These are phyloP conservation scores for Saccostrea echinata DNA, from an alignment of 1,140 invertebrate species.

Conservation along the genomic window DNA sequence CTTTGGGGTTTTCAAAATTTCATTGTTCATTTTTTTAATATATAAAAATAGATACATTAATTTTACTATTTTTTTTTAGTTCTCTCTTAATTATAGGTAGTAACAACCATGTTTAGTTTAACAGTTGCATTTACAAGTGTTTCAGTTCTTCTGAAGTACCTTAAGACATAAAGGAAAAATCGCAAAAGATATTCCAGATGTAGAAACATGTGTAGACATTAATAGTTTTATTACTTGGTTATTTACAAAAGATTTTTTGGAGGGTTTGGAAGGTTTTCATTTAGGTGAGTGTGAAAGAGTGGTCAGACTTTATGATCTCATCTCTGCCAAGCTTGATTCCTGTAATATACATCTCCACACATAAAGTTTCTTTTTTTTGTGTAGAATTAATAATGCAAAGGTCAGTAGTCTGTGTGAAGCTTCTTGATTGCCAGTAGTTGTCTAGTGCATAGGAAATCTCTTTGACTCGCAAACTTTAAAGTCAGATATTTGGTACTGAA, in stretches of 20 bases:
- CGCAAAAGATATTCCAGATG: constrained; percentile 4
- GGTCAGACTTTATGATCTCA: constrained; percentile 1
- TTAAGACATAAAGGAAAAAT: neutral
- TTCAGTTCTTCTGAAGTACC: constrained; percentile 1
- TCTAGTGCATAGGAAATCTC: no score
- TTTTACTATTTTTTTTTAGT: neutral
- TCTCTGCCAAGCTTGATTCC: neutral
- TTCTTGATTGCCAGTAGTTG: neutral
- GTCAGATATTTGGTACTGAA: no score
- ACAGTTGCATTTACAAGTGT: constrained; percentile 5
- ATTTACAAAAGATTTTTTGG: neutral
- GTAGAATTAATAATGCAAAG: neutral
- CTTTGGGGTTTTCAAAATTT: neutral
- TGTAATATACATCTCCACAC: neutral
- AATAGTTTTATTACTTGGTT: constrained; percentile 21
- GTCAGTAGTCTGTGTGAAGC: neutral
- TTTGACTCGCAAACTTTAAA: no score
- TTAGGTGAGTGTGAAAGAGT: neutral
- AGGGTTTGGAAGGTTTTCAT: no score
- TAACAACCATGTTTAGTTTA: neutral
- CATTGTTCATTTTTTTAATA: neutral
- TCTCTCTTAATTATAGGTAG: neutral
- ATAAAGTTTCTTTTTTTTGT: neutral
- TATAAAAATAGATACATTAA: no score
- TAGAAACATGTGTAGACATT: constrained; percentile 21